Base-by-base conservation (phyloP, 2,113 vertebrate species). In the Anguilla japonica region DNA sequence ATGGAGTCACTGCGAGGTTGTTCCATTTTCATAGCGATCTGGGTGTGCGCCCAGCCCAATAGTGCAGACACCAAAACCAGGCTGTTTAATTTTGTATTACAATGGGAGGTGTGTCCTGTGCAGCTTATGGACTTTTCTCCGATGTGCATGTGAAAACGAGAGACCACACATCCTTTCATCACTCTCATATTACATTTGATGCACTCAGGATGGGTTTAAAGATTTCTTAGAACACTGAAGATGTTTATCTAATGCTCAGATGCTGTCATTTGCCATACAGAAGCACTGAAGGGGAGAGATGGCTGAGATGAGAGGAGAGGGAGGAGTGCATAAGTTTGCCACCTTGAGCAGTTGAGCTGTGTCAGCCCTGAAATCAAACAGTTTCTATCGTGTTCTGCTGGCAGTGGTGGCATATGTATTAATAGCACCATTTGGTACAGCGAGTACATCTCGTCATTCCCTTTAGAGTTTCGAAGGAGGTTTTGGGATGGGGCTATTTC, bases 21-120 rank as follows among this genome's bases (percentile, higher is more conserved):
- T 84, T 84, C 26, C n/a, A 60, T 88, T 86, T 86, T 90, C 83
- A 84, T 34, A 53, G 41, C 46, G 16, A 57, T 79, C 40, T 79
- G 67, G 22, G 18, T 85, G 8, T 75, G 57, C 82, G 29, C 56
- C 75, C 60, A 78, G 78, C 11, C 53, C 43, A 83, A 18, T 14
- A 83, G 39, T 71, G 16, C 22, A 71, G 57, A 50, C 41, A 67
- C 71, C n/a, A 41, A 16, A 81, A 29, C 79, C 50, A 18, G 29
- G 2, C 6, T 82, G 57, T 40, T 84, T 56, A 22, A 67, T 53
- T 29, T n/a, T 20, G 20, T 40, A 29, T n/a, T 75, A 22, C 29
- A 29, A 9, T 43, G 34, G 39, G 53, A 80, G 40, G 84, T 71
- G 22, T 18, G 5, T n/a, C 78, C 20, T 85, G n/a, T 34, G 9